Percentiles rank a stretch among this genome's conserved stretches.
Evolutionary conservation across 2,888 invertebrate species (phyloP).

Genomic region (Dysmachus trigonus): DNA sequence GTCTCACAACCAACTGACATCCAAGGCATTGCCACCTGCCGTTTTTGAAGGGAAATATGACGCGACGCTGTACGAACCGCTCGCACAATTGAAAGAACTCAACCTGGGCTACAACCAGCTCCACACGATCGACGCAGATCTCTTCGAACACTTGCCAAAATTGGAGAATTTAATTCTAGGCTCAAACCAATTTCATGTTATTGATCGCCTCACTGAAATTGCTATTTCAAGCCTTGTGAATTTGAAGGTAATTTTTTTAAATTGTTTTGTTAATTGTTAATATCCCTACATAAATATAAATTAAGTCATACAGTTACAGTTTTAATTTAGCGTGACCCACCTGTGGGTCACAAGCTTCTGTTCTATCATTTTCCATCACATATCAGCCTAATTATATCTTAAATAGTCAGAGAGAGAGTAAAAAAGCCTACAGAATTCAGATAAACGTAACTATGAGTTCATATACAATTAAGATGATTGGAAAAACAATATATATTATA

Average conservation of each 20-base stretch:
- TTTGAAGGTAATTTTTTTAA: slow-evolving; percentile 69
- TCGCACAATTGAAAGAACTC: slow-evolving; percentile 56
- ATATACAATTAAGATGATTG: no score
- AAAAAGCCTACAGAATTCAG: no score
- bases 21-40: slow-evolving; percentile 70
- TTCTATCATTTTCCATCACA: no score
- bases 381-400: no score
- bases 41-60: slow-evolving; percentile 70
- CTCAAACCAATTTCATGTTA: slow-evolving; percentile 76
- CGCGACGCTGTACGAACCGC: slow-evolving; percentile 54
- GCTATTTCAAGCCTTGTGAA: slow-evolving; percentile 73
- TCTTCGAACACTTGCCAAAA: slow-evolving; percentile 79
- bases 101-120: slow-evolving; percentile 76
- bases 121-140: slow-evolving; percentile 74
- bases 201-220: slow-evolving; percentile 71
- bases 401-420: no score
- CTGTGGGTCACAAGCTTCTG: no score
- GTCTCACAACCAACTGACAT: slow-evolving; percentile 73
- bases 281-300: no score
- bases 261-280: not conserved
- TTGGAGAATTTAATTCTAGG: slow-evolving; percentile 75
- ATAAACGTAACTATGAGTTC: no score
- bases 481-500: no score
- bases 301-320: no score
- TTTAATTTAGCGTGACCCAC: no score